Evolutionary conservation across 2,888 invertebrate genomes (phyloP).

Genomic region (Psococerastis gibbosa): DNA sequence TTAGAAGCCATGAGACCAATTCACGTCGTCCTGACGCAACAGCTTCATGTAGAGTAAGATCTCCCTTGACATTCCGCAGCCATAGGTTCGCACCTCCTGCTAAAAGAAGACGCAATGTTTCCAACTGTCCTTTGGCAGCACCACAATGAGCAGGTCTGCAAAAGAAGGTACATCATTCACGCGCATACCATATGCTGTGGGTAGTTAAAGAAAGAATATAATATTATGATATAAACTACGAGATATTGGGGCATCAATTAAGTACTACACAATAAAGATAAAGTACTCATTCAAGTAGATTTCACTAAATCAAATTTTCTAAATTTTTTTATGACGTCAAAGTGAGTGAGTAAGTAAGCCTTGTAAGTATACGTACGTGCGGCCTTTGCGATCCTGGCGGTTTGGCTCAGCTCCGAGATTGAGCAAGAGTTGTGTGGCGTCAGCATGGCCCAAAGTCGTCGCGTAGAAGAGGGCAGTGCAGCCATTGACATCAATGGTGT

Average conservation of each 20-base stretch:
- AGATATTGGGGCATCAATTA: too few species aligned
- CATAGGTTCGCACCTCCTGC: slow-evolving; percentile 74
- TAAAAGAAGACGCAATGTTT: slow-evolving; percentile 59
- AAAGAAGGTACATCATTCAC: slow-evolving; percentile 13
- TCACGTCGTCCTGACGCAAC: slow-evolving; percentile 80
- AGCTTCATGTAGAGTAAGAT: slow-evolving; percentile 90
- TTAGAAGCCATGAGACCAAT: slow-evolving; percentile 71
- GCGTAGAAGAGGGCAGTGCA: slow-evolving; percentile 95
- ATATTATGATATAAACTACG: too few species aligned
- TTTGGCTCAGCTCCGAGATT: slow-evolving; percentile 80
- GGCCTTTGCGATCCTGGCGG: slow-evolving; percentile 77
- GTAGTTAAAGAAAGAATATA: too few species aligned
- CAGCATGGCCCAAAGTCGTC: slow-evolving; percentile 86
- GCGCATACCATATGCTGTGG: too few species aligned
- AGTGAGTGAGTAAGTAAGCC: too few species aligned
- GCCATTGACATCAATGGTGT: slow-evolving; percentile 81
- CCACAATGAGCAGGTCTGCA: slow-evolving; percentile 76
- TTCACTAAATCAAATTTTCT: too few species aligned
- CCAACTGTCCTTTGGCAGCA: slow-evolving; percentile 87
- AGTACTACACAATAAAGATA: too few species aligned
- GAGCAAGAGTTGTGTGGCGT: slow-evolving; percentile 76
- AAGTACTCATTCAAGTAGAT: too few species aligned
- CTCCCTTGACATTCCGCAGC: slow-evolving; percentile 82
- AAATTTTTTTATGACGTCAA: too few species aligned
- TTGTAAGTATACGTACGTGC: too few species aligned